These are phyloP conservation scores for Ctenoplectra terminalis DNA, from an alignment of 1,140 invertebrate species.

Conservation along the genomic window DNA sequence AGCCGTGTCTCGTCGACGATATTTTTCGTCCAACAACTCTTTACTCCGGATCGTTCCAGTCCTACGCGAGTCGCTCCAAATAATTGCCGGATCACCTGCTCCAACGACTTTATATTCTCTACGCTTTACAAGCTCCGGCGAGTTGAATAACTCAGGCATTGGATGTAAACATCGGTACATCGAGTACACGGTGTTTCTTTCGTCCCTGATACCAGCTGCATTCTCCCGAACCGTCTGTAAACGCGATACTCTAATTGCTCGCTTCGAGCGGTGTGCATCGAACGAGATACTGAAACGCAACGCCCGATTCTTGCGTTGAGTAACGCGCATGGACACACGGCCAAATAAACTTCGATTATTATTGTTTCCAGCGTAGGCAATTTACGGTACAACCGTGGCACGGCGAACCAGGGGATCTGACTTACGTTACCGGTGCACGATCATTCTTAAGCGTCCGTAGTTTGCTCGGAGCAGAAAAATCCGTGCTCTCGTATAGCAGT, in stretches of 20 bases:
- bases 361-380: slow-evolving; percentile 14
- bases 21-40: slow-evolving; percentile 17
- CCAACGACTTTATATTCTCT: too few species aligned
- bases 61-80: background rate
- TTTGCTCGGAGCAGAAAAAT: background rate
- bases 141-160: background rate
- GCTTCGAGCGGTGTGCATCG: slow-evolving; percentile 14
- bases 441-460: background rate
- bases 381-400: slow-evolving; percentile 13
- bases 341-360: slow-evolving; percentile 31
- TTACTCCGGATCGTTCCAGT: background rate
- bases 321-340: background rate
- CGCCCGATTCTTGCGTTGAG: background rate
- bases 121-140: background rate
- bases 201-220: background rate
- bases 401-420: background rate
- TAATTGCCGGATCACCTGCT: background rate
- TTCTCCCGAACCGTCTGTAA: background rate
- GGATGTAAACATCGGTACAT: background rate
- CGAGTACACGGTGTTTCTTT: too few species aligned
- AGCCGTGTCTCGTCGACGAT: background rate
- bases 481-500: background rate
- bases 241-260: slow-evolving; percentile 19
- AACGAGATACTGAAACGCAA: background rate
- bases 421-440: background rate